Evolutionary conservation across 2,888 invertebrate genomes (phyloP).

Genomic region (Ennomos quercinarius): DNA sequence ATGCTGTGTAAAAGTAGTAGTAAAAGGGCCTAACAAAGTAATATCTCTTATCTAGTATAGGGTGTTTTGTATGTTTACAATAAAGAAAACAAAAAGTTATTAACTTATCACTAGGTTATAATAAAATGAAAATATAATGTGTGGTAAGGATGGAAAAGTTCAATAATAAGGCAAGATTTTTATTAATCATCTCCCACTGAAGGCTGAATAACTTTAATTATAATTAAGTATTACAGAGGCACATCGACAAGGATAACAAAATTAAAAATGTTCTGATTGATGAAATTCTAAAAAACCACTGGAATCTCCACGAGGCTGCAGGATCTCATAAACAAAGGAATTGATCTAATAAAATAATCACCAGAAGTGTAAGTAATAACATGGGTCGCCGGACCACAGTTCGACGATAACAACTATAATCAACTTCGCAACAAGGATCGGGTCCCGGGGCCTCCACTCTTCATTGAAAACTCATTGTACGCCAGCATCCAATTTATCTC

Average conservation of each 20-base stretch:
- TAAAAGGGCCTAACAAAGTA: no score
- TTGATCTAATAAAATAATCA: slow-evolving; percentile 68
- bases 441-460: slow-evolving; percentile 77
- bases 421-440: slow-evolving; percentile 68
- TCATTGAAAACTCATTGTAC: slow-evolving; percentile 84
- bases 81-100: no score
- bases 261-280: slow-evolving; percentile 83
- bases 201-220: slow-evolving; percentile 73
- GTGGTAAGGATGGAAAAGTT: slow-evolving; percentile 64
- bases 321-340: slow-evolving; percentile 85
- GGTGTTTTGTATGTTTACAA: neutral
- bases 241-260: slow-evolving; percentile 82
- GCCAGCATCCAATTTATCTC: slow-evolving; percentile 86
- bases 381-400: slow-evolving; percentile 58
- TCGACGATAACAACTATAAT: slow-evolving; percentile 54
- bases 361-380: slow-evolving; percentile 38
- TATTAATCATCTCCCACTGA: slow-evolving; percentile 80
- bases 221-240: slow-evolving; percentile 78
- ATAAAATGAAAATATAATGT: no score
- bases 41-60: no score
- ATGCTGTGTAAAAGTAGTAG: no score
- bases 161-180: slow-evolving; percentile 80
- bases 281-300: slow-evolving; percentile 83
- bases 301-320: slow-evolving; percentile 80
- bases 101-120: neutral